phyloP scores from a whole-genome alignment of 2,113 vertebrate genomes.

The Sorex araneus region DNA sequence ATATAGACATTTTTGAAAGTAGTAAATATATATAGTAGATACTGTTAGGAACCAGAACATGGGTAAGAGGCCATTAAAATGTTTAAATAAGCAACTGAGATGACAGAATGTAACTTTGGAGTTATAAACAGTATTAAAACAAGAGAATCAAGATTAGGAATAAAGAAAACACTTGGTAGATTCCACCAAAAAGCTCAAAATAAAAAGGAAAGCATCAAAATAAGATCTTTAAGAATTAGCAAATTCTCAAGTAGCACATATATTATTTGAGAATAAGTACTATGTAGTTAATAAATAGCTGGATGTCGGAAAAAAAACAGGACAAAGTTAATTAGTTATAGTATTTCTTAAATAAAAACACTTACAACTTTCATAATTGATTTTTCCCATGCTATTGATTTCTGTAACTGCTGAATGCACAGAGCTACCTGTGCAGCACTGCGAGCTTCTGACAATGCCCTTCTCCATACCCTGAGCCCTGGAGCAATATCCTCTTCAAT shows the following conservation, averaged over 20 bases:
- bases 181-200: slow-evolving; percentile 64
- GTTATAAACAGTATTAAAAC: slow-evolving; percentile 54
- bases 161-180: slow-evolving; percentile 29
- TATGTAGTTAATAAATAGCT: slow-evolving; percentile 73
- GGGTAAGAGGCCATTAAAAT: slow-evolving; percentile 40
- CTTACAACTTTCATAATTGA: slow-evolving; percentile 99
- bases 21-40: not conserved
- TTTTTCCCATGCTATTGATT: slow-evolving; percentile 99
- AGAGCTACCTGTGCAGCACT: slow-evolving; percentile 98
- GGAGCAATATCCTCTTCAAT: slow-evolving; percentile 98
- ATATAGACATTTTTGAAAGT: slow-evolving; percentile 36
- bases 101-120: slow-evolving; percentile 32
- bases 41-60: slow-evolving; percentile 23
- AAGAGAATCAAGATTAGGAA: slow-evolving; percentile 56
- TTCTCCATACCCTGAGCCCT: slow-evolving; percentile 98
- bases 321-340: slow-evolving; percentile 82
- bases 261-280: slow-evolving; percentile 72
- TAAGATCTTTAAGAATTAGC: slow-evolving; percentile 54
- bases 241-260: slow-evolving; percentile 61
- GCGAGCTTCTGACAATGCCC: slow-evolving; percentile 95
- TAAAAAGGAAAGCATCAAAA: slow-evolving; percentile 48
- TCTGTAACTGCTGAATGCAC: slow-evolving; percentile 99
- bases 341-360: slow-evolving; percentile 85
- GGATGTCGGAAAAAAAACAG: slow-evolving; percentile 68
- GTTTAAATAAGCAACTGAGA: slow-evolving; percentile 47